These are phyloP conservation scores for Nasonovia ribisnigri DNA, from an alignment of 2,888 invertebrate genomes.

Conservation along the genomic window DNA sequence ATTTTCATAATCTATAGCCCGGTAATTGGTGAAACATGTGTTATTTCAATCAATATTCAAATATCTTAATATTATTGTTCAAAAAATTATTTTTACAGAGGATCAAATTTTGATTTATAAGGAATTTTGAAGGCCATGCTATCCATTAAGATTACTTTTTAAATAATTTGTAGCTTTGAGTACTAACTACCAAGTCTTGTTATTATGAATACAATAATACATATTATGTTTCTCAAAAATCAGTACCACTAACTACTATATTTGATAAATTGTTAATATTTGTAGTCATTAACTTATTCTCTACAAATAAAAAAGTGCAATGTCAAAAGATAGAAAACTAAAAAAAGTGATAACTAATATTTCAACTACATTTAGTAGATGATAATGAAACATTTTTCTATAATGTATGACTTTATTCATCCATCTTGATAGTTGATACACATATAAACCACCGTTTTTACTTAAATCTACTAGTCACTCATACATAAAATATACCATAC, in stretches of 20 bases:
- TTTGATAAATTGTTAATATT: neutral
- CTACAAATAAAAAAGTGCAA: neutral
- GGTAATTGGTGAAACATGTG: neutral
- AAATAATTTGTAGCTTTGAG: neutral
- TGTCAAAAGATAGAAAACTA: neutral
- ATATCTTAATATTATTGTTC: neutral
- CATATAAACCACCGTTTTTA: neutral
- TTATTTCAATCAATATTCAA: neutral
- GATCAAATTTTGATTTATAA: neutral
- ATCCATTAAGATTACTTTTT: no score
- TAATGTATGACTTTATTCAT: neutral
- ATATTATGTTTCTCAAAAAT: neutral
- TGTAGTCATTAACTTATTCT: neutral
- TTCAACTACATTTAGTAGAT: neutral
- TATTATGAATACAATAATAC: no score
- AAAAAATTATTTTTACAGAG: neutral
- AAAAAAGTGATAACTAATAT: neutral
- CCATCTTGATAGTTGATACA: neutral
- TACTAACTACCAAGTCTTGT: neutral
- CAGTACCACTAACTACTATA: neutral
- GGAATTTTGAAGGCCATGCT: neutral
- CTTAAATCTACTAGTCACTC: neutral
- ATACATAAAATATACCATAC: neutral
- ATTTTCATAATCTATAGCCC: neutral
- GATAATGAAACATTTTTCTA: neutral